phyloP scores from a whole-genome alignment of 1,140 invertebrate genomes.

The Brachionus paranguensis region DNA sequence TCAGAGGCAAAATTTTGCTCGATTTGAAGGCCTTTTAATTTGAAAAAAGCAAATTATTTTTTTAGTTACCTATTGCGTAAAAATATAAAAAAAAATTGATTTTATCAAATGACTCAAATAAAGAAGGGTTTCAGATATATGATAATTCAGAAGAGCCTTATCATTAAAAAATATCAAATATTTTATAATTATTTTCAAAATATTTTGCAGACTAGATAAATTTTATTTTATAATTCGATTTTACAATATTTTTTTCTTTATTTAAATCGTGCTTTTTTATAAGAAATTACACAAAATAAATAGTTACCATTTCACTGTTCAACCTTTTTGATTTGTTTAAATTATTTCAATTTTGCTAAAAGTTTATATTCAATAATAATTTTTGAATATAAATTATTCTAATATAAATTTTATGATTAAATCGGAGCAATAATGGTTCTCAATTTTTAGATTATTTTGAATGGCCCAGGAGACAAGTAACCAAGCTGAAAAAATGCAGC shows the following conservation, averaged over 20 bases:
- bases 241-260: neutral
- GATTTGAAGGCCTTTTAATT: too few species aligned
- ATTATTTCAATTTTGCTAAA: neutral
- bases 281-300: neutral
- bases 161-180: neutral
- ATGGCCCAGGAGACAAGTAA: neutral
- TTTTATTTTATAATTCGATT: too few species aligned
- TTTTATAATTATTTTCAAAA: neutral
- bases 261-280: neutral
- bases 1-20: too few species aligned
- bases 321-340: neutral
- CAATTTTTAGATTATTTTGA: neutral
- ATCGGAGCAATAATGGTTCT: neutral
- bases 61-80: neutral
- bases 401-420: neutral
- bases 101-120: neutral
- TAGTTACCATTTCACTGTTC: neutral
- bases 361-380: neutral
- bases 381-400: neutral
- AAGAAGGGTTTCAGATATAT: neutral
- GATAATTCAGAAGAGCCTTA: neutral
- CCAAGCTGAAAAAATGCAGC: slow-evolving; percentile 1
- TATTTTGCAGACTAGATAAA: neutral
- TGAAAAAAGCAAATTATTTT: too few species aligned
- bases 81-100: neutral